Evolutionary conservation across 2,888 invertebrate genomes (phyloP).

Genomic region (Ischnus inquisitorius): DNA sequence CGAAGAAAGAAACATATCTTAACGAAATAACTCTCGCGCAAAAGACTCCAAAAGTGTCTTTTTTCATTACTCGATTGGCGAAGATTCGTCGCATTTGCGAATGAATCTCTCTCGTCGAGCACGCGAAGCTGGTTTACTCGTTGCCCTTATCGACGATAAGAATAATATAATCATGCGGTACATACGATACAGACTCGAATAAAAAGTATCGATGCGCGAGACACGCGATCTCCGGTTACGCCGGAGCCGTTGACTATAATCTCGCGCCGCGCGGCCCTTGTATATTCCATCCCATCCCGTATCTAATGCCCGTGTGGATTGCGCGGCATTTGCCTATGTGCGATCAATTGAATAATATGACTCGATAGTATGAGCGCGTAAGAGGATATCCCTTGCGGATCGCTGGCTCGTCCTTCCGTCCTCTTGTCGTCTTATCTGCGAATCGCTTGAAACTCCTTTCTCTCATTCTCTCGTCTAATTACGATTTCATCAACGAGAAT

Average conservation of each 20-base stretch:
- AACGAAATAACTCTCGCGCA: background rate
- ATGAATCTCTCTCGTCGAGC: background rate
- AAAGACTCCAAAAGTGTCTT: background rate
- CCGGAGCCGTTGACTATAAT: conserved; percentile 34
- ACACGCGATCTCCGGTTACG: conserved; percentile 35
- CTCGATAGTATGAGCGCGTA: conserved; percentile 50
- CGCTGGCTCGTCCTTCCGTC: conserved; percentile 6
- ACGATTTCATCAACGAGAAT: background rate
- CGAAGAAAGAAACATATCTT: background rate
- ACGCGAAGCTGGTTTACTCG: conserved; percentile 32
- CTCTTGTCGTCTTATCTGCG: conserved; percentile 31
- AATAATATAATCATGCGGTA: conserved; percentile 15
- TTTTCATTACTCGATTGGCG: conserved; percentile 4
- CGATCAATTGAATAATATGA: conserved; percentile 77
- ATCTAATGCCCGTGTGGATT: conserved; percentile 3
- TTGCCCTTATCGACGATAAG: conserved; percentile 25
- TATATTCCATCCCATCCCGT: conserved; percentile 22
- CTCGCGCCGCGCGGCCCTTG: conserved; percentile 20
- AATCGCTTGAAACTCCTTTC: conserved; percentile 11
- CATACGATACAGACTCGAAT: conserved; percentile 2
- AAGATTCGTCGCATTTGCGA: background rate
- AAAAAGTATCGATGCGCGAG: conserved; percentile 46
- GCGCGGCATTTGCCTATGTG: conserved; percentile 44
- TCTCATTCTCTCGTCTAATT: conserved; percentile 2
- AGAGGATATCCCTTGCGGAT: conserved; percentile 30